A percentile compares a stretch with the other conserved stretches of the same genome.
These are phyloP conservation scores for Rhinogobius similis DNA, from an alignment of 2,113 vertebrate genomes.

Conservation along the genomic window DNA sequence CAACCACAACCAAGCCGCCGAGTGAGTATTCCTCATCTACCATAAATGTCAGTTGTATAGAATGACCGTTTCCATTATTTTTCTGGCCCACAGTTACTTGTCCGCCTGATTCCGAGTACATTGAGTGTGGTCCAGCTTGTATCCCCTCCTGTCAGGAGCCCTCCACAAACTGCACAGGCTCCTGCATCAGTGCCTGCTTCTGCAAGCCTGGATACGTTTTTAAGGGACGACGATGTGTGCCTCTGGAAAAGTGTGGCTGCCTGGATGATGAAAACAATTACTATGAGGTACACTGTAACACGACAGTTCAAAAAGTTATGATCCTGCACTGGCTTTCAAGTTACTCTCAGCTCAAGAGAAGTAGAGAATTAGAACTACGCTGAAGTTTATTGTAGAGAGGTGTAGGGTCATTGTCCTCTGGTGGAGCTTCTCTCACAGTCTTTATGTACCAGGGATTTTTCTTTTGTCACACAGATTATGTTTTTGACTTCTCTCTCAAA, in stretches of 20 bases:
- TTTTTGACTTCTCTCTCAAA: no score
- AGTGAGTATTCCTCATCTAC: neutral
- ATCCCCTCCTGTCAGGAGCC: constrained; percentile 72
- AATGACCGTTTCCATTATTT: neutral
- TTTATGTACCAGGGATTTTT: no score
- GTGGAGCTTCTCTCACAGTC: no score
- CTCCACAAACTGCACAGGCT: constrained; percentile 69
- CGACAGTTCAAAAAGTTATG: no score
- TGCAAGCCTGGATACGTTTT: constrained; percentile 82
- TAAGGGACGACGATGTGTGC: constrained; percentile 69
- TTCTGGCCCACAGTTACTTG: constrained; percentile 55
- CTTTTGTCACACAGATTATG: no score
- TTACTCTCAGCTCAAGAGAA: no score
- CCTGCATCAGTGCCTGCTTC: constrained; percentile 79
- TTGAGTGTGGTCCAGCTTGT: constrained; percentile 74
- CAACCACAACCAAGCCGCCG: neutral
- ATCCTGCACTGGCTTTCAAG: neutral
- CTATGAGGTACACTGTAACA: constrained; percentile 69
- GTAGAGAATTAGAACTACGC: no score
- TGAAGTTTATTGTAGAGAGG: no score
- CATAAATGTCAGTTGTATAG: neutral
- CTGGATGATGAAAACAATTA: constrained; percentile 77
- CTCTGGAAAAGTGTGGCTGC: constrained; percentile 77
- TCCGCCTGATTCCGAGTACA: constrained; percentile 71
- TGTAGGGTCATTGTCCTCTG: no score